A percentile compares a stretch with the other conserved stretches of the same genome.
Conservation (phyloP, 2,888 invertebrate genomes). For the Falcaria lacertinaria region DNA sequence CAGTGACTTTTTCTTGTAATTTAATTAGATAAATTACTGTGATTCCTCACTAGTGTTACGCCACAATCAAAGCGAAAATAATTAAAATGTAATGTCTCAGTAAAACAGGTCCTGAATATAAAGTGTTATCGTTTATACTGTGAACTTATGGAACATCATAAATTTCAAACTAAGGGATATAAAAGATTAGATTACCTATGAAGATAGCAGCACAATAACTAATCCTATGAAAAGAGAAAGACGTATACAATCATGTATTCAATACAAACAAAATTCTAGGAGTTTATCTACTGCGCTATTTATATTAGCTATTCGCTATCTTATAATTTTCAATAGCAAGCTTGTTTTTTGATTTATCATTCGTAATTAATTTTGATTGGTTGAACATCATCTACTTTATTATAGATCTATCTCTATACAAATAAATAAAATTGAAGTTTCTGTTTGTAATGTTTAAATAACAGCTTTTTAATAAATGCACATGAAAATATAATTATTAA, state of each 20-base stretch:
- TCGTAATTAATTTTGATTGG: no score
- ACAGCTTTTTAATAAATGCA: no score
- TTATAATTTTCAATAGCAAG: no score
- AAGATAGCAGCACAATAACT: background rate
- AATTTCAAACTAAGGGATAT: background rate
- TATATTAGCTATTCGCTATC: no score
- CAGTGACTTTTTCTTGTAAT: constrained; percentile 5
- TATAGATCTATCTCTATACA: no score
- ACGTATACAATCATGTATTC: background rate
- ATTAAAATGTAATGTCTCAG: background rate
- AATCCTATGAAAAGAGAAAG: background rate
- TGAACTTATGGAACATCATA: background rate
- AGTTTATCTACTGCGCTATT: no score
- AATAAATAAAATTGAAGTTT: no score
- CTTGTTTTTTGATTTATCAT: no score
- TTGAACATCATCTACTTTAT: no score
- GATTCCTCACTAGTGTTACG: background rate
- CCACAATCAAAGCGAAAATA: background rate
- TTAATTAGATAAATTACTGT: constrained; percentile 1
- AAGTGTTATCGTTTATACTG: background rate
- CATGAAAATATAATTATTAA: no score
- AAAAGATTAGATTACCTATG: background rate
- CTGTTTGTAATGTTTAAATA: no score
- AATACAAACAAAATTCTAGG: no score
- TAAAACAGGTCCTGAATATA: background rate